Evolutionary conservation across 2,888 invertebrate genomes (phyloP).

Genomic region (Apodemia hepburni): DNA sequence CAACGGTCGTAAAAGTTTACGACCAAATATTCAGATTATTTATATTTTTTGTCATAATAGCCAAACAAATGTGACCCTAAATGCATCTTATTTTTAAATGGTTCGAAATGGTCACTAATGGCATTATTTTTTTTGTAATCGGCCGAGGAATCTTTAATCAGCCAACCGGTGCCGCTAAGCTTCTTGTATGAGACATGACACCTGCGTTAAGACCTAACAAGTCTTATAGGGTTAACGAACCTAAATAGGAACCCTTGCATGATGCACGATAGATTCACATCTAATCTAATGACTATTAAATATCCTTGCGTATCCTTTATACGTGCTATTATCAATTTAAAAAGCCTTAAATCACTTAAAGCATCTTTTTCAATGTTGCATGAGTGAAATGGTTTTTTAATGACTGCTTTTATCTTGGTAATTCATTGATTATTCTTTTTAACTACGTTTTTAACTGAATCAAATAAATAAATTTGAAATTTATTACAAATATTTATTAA

Average conservation of each 20-base stretch:
- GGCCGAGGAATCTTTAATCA: slow-evolving; percentile 7
- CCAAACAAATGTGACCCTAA: slow-evolving; percentile 6
- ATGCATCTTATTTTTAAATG: slow-evolving; percentile 2
- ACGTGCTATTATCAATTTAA: background rate
- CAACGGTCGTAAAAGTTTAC: slow-evolving; percentile 10
- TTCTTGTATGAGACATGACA: slow-evolving; percentile 22
- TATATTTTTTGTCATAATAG: slow-evolving; percentile 8
- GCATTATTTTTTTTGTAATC: slow-evolving; percentile 12
- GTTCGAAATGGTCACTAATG: background rate
- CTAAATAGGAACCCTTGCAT: slow-evolving; percentile 19
- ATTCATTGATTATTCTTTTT: background rate
- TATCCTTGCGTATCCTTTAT: slow-evolving; percentile 10
- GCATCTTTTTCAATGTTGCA: background rate
- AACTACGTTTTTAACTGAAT: too few relatives aligned
- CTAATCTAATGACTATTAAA: background rate
- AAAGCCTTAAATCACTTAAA: slow-evolving; percentile 5
- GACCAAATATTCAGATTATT: slow-evolving; percentile 5
- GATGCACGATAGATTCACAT: slow-evolving; percentile 1
- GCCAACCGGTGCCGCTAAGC: slow-evolving; percentile 5
- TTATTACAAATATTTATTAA: too few relatives aligned
- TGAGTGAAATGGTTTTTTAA: slow-evolving; percentile 7
- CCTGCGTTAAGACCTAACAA: slow-evolving; percentile 32
- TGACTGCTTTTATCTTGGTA: background rate
- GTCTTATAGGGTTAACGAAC: slow-evolving; percentile 28
- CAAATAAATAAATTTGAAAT: too few relatives aligned